These are phyloP conservation scores for Limanda limanda DNA, from an alignment of 2,113 vertebrate genomes.

Conservation along the genomic window DNA sequence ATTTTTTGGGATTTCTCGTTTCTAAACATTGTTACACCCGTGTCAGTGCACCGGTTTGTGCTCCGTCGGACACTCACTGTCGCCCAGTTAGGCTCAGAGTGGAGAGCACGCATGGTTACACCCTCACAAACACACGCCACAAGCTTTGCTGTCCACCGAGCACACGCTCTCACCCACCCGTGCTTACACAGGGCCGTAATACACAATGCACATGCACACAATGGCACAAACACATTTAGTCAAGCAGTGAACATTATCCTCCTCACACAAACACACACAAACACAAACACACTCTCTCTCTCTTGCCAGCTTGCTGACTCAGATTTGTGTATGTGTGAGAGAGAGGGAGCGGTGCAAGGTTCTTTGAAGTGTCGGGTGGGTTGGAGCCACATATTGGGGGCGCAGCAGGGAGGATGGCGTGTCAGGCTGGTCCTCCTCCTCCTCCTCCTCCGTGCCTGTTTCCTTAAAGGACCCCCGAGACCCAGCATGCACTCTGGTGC, in stretches of 20 bases:
- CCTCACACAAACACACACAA: constrained; percentile 10
- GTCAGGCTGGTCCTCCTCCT: constrained; percentile 33
- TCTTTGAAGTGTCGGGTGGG: constrained; percentile 62
- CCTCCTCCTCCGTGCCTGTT: constrained; percentile 33
- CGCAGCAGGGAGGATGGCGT: constrained; percentile 41
- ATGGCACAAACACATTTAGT: constrained; percentile 7
- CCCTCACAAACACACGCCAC: constrained; percentile 14
- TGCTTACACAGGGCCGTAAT: too few relatives aligned
- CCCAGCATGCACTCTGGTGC: constrained; percentile 46
- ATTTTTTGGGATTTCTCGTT: too few relatives aligned
- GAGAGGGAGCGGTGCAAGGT: neutral
- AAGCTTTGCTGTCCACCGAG: neutral
- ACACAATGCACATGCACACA: constrained; percentile 8
- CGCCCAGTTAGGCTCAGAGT: too few relatives aligned
- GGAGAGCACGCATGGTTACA: neutral
- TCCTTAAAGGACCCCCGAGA: constrained; percentile 56
- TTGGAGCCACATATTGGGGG: constrained; percentile 42
- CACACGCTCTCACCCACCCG: neutral
- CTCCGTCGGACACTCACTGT: too few relatives aligned
- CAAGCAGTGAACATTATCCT: constrained; percentile 9
- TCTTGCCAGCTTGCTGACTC: constrained; percentile 4
- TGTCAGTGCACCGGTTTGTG: too few relatives aligned
- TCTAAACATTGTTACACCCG: neutral
- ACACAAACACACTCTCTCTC: constrained; percentile 16
- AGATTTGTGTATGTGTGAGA: constrained; percentile 29